Base-by-base conservation (phyloP, 2,888 invertebrate genomes). In the Drosophila longiperda region DNA sequence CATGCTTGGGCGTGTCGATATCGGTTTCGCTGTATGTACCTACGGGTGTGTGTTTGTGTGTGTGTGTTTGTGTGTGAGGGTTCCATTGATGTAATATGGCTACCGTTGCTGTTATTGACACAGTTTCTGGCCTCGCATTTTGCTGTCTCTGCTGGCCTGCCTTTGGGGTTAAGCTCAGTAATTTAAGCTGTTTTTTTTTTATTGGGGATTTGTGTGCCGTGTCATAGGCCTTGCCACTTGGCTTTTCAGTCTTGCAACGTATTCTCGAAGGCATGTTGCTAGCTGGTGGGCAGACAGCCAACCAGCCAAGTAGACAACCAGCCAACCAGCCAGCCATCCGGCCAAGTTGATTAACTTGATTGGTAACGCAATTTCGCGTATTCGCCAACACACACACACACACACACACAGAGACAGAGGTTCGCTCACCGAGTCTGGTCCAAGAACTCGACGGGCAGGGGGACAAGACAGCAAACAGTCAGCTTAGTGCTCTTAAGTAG, bases 281-380 rank as follows among this genome's bases (percentile, higher is more conserved):
- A 33, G 29, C 63, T 85, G 83, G 87, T 87, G 90, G 87, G 87
- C 81, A 82, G 86, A 78, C 68, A 73, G 42, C 33, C 79, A 78
- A 52, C 53, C 64, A 71, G 54, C 42, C 57, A 83, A 61, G 65
- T 69, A 12, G 20, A 23, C 23, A 20, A 45, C 45, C 20, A 23
- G 70, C 49, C 80, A 82, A 23, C 23, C 20, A 84, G 70, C 49
- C 80, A 82, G 75, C 72, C 85, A 87, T 73, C 76, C 83, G 87
- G 88, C 75, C 89, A 78, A 86, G 87, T 90, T 88, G 90, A 89
- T 86, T 88, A 89, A 88, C 90, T 88, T 88, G 87, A 89, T 89
- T 89, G 87, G 87, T 87, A 87, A 89, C 87, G 85, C 87, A 87
- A 87, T 80, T 73, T 78, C 76, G 79, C 79, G 75, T 67, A 87